Percentiles rank a stretch among this genome's conserved stretches.
phyloP scores from a whole-genome alignment of 92 coral and sea anemone species.

The Plumapathes pennacea region DNA sequence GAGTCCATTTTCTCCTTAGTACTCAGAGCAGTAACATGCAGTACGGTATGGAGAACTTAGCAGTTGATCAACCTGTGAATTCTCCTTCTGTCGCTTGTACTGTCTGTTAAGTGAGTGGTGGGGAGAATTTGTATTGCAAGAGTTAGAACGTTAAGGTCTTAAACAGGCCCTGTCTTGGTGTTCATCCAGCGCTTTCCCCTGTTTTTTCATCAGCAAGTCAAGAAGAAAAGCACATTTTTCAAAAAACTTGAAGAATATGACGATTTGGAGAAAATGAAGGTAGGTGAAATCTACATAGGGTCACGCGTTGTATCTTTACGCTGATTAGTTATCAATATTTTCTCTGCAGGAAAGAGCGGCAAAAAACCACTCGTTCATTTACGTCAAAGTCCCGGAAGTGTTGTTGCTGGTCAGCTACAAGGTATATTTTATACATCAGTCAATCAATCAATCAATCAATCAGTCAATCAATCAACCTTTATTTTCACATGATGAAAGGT shows the following conservation, averaged over 20 bases:
- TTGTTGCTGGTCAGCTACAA: conserved; percentile 88
- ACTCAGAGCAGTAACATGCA: too few relatives aligned
- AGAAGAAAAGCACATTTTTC: conserved; percentile 82
- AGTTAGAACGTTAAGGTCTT: too few relatives aligned
- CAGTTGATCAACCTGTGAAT: too few relatives aligned
- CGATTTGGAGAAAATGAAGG: conserved; percentile 91
- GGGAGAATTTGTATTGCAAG: too few relatives aligned
- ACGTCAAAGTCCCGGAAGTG: conserved; percentile 92
- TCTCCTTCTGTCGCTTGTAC: background rate
- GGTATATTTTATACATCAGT: too few relatives aligned
- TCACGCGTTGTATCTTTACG: background rate
- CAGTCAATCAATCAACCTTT: too few relatives aligned
- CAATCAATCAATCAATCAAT: too few relatives aligned
- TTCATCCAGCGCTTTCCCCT: background rate
- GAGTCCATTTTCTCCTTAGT: too few relatives aligned
- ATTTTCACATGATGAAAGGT: too few relatives aligned
- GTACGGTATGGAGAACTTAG: too few relatives aligned
- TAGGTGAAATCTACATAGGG: background rate
- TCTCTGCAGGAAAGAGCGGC: conserved; percentile 84
- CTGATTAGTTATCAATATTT: background rate
- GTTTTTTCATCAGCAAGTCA: conserved; percentile 16
- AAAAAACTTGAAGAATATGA: conserved; percentile 69
- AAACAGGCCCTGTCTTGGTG: too few relatives aligned
- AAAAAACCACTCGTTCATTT: conserved; percentile 90
- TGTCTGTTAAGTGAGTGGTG: too few relatives aligned